These are phyloP conservation scores for Glyphotaelius pellucidus DNA, from an alignment of 2,888 invertebrate genomes.

Conservation along the genomic window DNA sequence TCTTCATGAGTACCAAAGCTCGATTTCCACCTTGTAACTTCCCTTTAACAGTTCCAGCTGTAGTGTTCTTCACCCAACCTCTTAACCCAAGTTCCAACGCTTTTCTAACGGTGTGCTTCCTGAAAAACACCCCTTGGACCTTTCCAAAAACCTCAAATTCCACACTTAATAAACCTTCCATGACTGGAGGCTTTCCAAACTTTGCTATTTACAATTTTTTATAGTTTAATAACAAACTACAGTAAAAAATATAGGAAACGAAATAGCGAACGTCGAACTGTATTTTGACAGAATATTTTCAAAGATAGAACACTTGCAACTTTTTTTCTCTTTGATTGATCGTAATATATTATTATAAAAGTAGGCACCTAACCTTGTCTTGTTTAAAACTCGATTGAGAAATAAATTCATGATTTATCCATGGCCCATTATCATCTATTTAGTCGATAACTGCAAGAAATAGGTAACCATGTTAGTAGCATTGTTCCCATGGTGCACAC, in stretches of 20 bases:
- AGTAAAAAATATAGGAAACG: not conserved
- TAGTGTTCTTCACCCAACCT: conserved; percentile 88
- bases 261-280: not conserved
- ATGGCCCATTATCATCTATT: not conserved
- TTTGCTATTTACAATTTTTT: not conserved
- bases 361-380: not conserved
- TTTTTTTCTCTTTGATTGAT: not conserved
- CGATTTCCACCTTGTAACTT: conserved; percentile 79
- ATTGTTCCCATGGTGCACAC: not conserved
- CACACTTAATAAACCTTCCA: conserved; percentile 67
- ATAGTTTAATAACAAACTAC: not conserved
- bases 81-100: conserved; percentile 80
- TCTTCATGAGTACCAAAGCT: conserved; percentile 80
- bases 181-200: not conserved
- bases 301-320: not conserved
- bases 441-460: not conserved
- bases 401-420: not conserved
- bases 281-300: conserved; percentile 2
- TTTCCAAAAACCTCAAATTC: conserved; percentile 81
- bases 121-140: conserved; percentile 79
- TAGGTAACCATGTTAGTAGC: not conserved
- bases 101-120: conserved; percentile 82
- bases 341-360: not conserved
- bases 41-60: conserved; percentile 83
- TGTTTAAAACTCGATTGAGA: not conserved